Base-by-base conservation (phyloP, 2,888 invertebrate species). In the Pseudococcus viburni region DNA sequence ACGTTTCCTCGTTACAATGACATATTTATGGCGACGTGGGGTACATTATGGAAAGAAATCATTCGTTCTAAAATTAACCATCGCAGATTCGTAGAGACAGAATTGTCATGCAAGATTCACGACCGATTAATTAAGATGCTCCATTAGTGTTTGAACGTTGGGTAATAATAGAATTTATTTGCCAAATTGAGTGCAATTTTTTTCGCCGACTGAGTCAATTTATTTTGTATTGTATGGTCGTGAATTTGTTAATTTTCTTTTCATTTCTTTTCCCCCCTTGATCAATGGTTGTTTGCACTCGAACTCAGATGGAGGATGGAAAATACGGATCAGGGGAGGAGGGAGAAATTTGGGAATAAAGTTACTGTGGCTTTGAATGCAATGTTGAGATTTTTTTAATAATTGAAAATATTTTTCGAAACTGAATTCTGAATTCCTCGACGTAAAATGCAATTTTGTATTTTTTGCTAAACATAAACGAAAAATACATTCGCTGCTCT, bases 91-190 rank as follows among this genome's bases (percentile, higher is more conserved):
- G n/a, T 9, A 33, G 7, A 12, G 12, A 12, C 33, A 7, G 68
- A 73, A 33, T 73, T 26, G 33, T 73, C 68, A 33, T 73, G 68
- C n/a, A 6, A 73, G 68, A 73, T 73, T 26, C 68, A 33, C 68
- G 68, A 73, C 68, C 68, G 68, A 33, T 73, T 73, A 73, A 73
- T 73, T 73, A 33, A 73, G 1, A 73, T 73, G 68, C 33, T 73
- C 33, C 26, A 73, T 73, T 73, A 73, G 33, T 33, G 33, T 19
- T 19, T 12, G 59, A 17, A 73, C 33, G 68, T 73, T 73, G 68
- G 12, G 68, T 33, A 73, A 33, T 33, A 33, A 22, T 26, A 73
- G 64, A 17, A 64, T 73, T 73, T 33, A 33, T 73, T 73, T 12
- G 68, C 12, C 68, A n/a, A 73, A 73, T 73, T 33, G 33, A 7